These are phyloP conservation scores for Fulmarus glacialis DNA, from an alignment of 2,113 vertebrate genomes.

Conservation along the genomic window DNA sequence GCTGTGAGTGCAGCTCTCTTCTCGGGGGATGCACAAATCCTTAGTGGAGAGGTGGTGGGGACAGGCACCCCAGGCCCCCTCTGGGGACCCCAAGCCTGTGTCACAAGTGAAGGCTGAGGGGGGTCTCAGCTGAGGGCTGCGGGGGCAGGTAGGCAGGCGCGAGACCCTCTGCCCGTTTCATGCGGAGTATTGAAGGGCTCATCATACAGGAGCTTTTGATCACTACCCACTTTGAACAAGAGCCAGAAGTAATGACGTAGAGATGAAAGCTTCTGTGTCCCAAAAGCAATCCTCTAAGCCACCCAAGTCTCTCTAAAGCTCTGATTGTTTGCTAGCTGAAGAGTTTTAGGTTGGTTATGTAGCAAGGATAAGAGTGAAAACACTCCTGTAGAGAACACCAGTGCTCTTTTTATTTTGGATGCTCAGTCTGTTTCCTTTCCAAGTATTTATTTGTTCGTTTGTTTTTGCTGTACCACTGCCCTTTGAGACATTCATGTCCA, in stretches of 20 bases:
- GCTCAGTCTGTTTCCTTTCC: background rate
- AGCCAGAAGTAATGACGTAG: constrained; percentile 57
- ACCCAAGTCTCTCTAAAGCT: constrained; percentile 58
- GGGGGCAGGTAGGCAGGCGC: accelerated
- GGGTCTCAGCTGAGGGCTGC: background rate
- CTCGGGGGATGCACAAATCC: background rate
- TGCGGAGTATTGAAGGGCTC: background rate
- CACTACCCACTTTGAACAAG: constrained; percentile 25
- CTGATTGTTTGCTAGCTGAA: constrained; percentile 58
- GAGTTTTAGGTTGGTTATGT: constrained; percentile 40
- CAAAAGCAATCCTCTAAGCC: constrained; percentile 67
- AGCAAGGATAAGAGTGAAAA: background rate
- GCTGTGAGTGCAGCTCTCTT: background rate
- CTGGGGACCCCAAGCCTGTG: background rate
- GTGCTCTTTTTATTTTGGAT: background rate
- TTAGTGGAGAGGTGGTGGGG: background rate
- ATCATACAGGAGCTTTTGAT: constrained; percentile 10
- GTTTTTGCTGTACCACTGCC: background rate
- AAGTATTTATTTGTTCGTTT: background rate
- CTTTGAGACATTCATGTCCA: background rate
- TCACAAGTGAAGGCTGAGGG: background rate
- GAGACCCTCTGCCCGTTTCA: accelerated
- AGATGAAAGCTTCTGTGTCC: constrained; percentile 67
- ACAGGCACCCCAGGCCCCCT: background rate
- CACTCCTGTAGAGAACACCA: background rate